Base-by-base conservation (phyloP, 2,113 vertebrate genomes). In the Saccopteryx bilineata region DNA sequence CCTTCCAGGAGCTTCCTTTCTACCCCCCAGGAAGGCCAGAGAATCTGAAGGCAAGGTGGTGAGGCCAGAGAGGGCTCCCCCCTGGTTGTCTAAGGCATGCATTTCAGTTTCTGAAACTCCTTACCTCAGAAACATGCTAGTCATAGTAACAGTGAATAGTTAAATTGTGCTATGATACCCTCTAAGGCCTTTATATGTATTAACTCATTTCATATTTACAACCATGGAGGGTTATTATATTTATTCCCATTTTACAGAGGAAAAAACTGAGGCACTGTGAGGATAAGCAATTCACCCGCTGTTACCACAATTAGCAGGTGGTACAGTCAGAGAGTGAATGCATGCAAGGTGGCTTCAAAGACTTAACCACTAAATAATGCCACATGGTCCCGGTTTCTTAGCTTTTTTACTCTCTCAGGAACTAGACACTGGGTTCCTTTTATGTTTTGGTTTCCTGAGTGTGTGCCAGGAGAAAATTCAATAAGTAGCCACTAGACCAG, bases 191-290 rank as follows among this genome's bases (percentile, higher is more conserved):
- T 72, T 79, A 65, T 5, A 14, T 24, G 1, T 28, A 56, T 10
- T n/a, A 19, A 33, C 23, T 65, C 46, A 82, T 71, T 61, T 88
- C 39, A 76, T 13, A 82, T 54, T 93, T 24, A 58, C 5, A 91
- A 52, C 26, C 66, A 75, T 15, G n/a, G 56, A 79, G 19, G 13
- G 21, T 15, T 14, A 65, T 54, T 33, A 13, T 75, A 60, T 60
- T 93, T 80, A 93, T 56, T 61, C n/a, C 28, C 39, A 75, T 82
- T 95, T 76, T 58, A 76, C 28, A 83, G 61, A 91, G 19, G 9
- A 95, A n/a, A 10, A 94, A 69, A 87, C n/a, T 31, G 86, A 90
- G 74, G 31, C 39, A 9, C 7, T 12, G 31, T 52, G 54, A 69
- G 31, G 26, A 18, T 23, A 84, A 85, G 69, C 56, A 23, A 19